Evolutionary conservation across 1,140 invertebrate genomes (phyloP).

Genomic region (Cotesia vestalis): DNA sequence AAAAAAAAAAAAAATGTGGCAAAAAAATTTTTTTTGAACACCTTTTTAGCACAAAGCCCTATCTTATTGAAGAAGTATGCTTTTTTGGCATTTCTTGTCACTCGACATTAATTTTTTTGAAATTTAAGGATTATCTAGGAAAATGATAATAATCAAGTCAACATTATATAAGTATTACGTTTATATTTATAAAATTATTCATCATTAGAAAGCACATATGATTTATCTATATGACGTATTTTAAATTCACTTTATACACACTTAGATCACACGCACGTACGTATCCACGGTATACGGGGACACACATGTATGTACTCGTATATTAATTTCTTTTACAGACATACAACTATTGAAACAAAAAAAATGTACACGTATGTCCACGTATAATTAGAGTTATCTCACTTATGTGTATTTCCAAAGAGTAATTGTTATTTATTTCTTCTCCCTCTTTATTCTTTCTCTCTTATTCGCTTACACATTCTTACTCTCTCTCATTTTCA

Average conservation of each 20-base stretch:
- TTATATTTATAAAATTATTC: constrained; percentile 64
- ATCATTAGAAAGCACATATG: constrained; percentile 63
- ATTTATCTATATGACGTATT: constrained; percentile 62
- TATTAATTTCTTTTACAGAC: constrained; percentile 33
- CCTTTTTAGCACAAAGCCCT: too few relatives aligned
- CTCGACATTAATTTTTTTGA: constrained; percentile 1
- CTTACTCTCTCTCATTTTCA: background rate
- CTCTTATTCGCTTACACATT: background rate
- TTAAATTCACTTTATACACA: constrained; percentile 44
- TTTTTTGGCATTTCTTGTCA: too few relatives aligned
- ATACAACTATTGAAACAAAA: constrained; percentile 35
- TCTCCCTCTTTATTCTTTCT: constrained; percentile 10
- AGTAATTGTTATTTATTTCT: constrained; percentile 17
- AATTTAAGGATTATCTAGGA: background rate
- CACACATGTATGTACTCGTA: constrained; percentile 39
- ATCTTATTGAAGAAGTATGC: too few relatives aligned
- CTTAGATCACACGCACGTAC: constrained; percentile 33
- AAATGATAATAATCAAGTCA: constrained; percentile 41
- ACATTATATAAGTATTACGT: constrained; percentile 56
- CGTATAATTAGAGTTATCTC: constrained; percentile 38
- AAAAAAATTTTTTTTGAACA: too few relatives aligned
- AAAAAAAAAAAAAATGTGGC: too few relatives aligned
- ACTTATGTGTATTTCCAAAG: constrained; percentile 38
- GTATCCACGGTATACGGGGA: constrained; percentile 32
- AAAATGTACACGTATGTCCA: constrained; percentile 33